Evolutionary conservation across 2,797 vertebrate genomes (phyloP).

Genomic region (Pteronotus mesoamericanus): DNA sequence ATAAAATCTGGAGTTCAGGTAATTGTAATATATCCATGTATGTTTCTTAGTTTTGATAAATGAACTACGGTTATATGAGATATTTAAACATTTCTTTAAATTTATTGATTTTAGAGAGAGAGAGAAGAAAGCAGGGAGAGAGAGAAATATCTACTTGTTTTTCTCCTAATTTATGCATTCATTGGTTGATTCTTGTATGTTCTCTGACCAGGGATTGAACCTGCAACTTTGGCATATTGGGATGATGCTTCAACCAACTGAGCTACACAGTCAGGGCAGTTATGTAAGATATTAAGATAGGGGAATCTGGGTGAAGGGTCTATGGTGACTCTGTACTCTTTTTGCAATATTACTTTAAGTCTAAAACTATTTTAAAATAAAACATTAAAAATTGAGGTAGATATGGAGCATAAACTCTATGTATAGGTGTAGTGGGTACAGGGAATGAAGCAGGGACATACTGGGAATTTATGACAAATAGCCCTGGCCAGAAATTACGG

Average conservation of each 20-base stretch:
- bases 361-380: background rate
- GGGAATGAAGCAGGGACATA: background rate
- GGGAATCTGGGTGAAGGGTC: background rate
- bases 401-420: background rate
- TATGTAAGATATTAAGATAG: background rate
- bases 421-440: background rate
- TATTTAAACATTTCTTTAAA: background rate
- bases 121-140: background rate
- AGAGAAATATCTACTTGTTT: background rate
- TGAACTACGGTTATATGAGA: background rate
- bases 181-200: background rate
- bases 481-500: background rate
- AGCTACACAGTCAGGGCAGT: background rate
- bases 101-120: background rate
- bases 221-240: background rate
- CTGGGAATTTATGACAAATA: background rate
- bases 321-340: background rate
- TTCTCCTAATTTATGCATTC: background rate
- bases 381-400: background rate
- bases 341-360: background rate
- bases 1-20: background rate
- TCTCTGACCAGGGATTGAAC: background rate
- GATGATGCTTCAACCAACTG: background rate
- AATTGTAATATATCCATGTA: background rate
- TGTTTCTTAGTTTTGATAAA: constrained; percentile 31